Evolutionary conservation across 2,888 invertebrate species (phyloP), one percentile per base, ranked within the genome.

Genomic region (Rutpela maculata): DNA sequence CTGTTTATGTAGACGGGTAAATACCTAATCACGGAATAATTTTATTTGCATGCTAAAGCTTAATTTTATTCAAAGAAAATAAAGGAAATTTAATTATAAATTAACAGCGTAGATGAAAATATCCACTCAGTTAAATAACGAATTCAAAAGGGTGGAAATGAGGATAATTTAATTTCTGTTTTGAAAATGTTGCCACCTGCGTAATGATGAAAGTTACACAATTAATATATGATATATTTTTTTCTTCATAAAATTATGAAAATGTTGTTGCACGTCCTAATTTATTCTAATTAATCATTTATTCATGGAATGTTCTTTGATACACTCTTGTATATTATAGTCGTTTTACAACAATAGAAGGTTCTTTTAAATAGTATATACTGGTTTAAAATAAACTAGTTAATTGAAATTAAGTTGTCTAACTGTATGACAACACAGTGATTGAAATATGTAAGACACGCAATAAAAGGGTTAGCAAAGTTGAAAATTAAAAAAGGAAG

Each of bases 71-170:
- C n/a, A n/a, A 0, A 12, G 50, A 17, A 50, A 50, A 50, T 50
- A 17, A 50, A 50, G 50, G n/a, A 50, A 50, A 50, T 50, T 50
- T n/a, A n/a, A 50, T 50, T 50, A 50, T 50, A 50, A 50, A 50
- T 50, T 50, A 50, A 50, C 50, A 50, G 50, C 50, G 3, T 6
- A n/a, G 12, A 50, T 50, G n/a, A 50, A 50, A 50, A n/a, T 50
- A 50, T 50, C 50, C 15, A 50, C 50, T 50, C 50, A n/a, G 50
- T n/a, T 50, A 50, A 50, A 43, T 43, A 43, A 50, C 50, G 50
- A 50, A 50, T 50, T 50, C 50, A 50, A 50, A 50, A 50, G 50
- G n/a, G 50, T n/a, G 50, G n/a, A 50, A 50, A 43, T 43, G 43
- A 43, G 1, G 43, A 1, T 43, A 43, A 50, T 50, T 50, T 50